These are phyloP conservation scores for Mycalesis mineus DNA, from an alignment of 2,888 invertebrate genomes.

Conservation along the genomic window DNA sequence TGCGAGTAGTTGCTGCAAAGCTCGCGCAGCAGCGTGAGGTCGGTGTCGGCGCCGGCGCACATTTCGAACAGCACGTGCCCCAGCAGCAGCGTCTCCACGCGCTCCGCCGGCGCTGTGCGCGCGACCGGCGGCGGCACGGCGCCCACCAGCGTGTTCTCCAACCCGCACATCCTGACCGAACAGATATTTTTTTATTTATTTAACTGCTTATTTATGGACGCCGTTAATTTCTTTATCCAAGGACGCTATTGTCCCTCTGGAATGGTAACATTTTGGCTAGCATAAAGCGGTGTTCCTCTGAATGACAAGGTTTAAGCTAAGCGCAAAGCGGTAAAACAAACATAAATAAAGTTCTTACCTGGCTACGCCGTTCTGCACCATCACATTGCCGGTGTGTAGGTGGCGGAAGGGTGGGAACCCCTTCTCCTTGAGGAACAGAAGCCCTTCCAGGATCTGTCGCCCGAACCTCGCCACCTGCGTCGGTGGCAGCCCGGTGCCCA, in stretches of 20 bases:
- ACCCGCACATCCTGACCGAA: conserved; percentile 83
- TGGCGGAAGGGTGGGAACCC: conserved; percentile 93
- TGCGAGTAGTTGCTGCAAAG: conserved; percentile 84
- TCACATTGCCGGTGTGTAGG: conserved; percentile 93
- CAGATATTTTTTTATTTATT: not conserved
- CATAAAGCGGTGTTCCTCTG: too few relatives aligned
- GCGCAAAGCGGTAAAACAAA: not conserved
- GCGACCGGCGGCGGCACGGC: conserved; percentile 77
- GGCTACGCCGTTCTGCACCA: conserved; percentile 94
- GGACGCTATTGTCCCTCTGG: too few relatives aligned
- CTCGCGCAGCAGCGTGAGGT: conserved; percentile 83
- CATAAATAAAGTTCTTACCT: conserved; percentile 72
- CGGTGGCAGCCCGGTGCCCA: conserved; percentile 83
- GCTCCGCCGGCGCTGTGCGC: conserved; percentile 51
- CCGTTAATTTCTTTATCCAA: too few relatives aligned
- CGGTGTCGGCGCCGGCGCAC: conserved; percentile 90
- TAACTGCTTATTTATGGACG: too few relatives aligned
- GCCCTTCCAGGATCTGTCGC: conserved; percentile 90
- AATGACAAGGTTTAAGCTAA: too few relatives aligned
- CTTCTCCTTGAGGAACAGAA: conserved; percentile 90
- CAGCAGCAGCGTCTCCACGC: conserved; percentile 80
- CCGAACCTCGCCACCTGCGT: conserved; percentile 92
- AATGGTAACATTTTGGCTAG: too few relatives aligned
- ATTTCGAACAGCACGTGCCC: conserved; percentile 94
- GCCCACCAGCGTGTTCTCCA: conserved; percentile 91